These are phyloP conservation scores for Emydura subglobosa DNA, from an alignment of 2,113 vertebrate species.

Conservation along the genomic window DNA sequence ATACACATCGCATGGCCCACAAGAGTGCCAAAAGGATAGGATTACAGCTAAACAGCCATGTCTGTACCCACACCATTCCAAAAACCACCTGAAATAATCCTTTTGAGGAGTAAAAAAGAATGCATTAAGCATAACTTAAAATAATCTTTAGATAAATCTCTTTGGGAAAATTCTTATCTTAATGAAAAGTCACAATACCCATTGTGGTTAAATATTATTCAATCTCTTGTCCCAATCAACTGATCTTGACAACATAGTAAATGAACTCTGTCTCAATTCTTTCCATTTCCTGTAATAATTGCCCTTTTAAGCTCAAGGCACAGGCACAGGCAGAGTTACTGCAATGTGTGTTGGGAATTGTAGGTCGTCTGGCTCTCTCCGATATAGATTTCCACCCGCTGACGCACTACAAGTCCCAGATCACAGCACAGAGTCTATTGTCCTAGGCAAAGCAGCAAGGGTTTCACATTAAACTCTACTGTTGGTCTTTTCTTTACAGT, in stretches of 20 bases:
- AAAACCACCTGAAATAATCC: background rate
- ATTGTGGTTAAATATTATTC: background rate
- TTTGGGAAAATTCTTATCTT: background rate
- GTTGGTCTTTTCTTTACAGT: background rate
- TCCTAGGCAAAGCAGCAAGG: background rate
- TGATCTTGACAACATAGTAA: background rate
- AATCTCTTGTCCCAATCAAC: background rate
- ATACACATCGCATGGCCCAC: background rate
- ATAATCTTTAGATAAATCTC: background rate
- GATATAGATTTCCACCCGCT: background rate
- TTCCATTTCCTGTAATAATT: background rate
- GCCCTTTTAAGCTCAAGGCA: background rate
- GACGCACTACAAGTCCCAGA: background rate
- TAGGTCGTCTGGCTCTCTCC: background rate
- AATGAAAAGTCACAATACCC: background rate
- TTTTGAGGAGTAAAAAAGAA: background rate
- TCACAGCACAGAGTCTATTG: background rate
- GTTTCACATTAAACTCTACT: background rate
- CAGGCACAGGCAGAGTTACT: background rate
- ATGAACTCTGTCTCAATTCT: background rate
- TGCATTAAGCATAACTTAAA: background rate
- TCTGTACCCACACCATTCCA: background rate
- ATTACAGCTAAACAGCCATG: background rate
- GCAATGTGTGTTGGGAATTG: background rate
- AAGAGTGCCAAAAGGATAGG: background rate